phyloP scores from a whole-genome alignment of 2,888 invertebrate species.

The Brachyptera putata region DNA sequence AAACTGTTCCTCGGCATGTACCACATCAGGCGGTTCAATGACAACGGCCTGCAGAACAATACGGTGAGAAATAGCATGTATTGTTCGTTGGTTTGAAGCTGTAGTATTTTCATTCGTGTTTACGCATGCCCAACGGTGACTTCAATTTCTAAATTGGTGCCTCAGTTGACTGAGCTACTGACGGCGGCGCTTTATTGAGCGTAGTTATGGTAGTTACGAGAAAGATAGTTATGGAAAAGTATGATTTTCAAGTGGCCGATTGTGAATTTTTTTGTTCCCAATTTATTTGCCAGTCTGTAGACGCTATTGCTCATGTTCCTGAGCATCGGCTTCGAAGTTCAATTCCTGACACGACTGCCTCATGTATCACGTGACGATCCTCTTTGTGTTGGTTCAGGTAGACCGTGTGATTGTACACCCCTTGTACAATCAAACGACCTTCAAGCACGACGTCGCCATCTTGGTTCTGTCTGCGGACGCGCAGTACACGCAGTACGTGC shows the following conservation, averaged over 20 bases:
- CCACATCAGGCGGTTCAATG: constrained; percentile 41
- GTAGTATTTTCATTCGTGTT: too few species aligned
- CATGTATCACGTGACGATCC: not conserved
- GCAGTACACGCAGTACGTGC: constrained; percentile 51
- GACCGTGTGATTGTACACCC: constrained; percentile 51
- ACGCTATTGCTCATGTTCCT: not conserved
- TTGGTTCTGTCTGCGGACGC: constrained; percentile 50
- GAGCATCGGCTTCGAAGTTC: not conserved
- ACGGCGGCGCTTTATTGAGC: too few species aligned
- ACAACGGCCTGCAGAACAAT: constrained; percentile 38
- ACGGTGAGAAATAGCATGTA: constrained; percentile 35
- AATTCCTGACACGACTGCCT: not conserved
- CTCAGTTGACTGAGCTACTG: too few species aligned
- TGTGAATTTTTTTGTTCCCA: too few species aligned
- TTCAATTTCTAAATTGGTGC: too few species aligned
- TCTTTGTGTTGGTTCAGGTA: constrained; percentile 41
- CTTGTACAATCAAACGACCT: constrained; percentile 52
- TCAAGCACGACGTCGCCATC: constrained; percentile 56
- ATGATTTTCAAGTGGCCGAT: too few species aligned
- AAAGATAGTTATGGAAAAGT: too few species aligned
- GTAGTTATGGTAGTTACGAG: too few species aligned
- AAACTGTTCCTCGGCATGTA: constrained; percentile 43
- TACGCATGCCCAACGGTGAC: too few species aligned
- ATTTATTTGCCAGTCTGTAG: too few species aligned
- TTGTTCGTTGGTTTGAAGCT: not conserved